Conservation (phyloP, 1,140 invertebrate genomes). For the Mesaphorura yosii region DNA sequence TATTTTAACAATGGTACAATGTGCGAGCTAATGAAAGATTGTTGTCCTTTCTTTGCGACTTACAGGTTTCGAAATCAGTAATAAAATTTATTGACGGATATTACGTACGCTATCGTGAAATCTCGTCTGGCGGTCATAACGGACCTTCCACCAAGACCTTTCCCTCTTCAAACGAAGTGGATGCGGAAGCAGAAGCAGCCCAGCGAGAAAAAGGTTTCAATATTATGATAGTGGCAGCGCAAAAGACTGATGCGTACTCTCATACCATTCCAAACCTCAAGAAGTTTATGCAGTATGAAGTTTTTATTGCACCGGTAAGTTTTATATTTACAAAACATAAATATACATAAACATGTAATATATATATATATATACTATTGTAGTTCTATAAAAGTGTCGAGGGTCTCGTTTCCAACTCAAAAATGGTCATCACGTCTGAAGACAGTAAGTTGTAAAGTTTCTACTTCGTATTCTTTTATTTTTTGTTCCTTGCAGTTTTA, state of each 20-base stretch:
- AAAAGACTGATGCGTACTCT: slow-evolving; percentile 35
- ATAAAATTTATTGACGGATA: slow-evolving; percentile 60
- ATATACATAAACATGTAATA: no score
- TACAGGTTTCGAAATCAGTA: slow-evolving; percentile 28
- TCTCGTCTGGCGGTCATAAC: slow-evolving; percentile 45
- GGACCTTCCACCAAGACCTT: no score
- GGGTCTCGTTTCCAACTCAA: slow-evolving; percentile 66
- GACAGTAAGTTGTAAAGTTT: slow-evolving; percentile 44
- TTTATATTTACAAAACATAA: no score
- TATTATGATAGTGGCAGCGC: slow-evolving; percentile 30
- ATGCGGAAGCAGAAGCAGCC: slow-evolving; percentile 15
- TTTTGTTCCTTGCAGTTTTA: background rate
- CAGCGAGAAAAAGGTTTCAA: slow-evolving; percentile 17
- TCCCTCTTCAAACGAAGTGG: no score
- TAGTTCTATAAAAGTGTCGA: slow-evolving; percentile 56
- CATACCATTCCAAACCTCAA: slow-evolving; percentile 59
- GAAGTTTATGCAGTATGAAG: slow-evolving; percentile 75
- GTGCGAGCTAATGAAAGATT: no score
- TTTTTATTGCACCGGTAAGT: slow-evolving; percentile 77
- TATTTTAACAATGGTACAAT: no score
- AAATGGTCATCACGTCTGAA: slow-evolving; percentile 54
- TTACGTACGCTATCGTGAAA: slow-evolving; percentile 79
- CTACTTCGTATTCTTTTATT: background rate
- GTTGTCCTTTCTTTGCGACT: no score
- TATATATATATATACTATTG: no score